Evolutionary conservation across 2,888 invertebrate species (phyloP), one percentile per base, ranked within the genome.

Genomic region (Drosophila borealis): DNA sequence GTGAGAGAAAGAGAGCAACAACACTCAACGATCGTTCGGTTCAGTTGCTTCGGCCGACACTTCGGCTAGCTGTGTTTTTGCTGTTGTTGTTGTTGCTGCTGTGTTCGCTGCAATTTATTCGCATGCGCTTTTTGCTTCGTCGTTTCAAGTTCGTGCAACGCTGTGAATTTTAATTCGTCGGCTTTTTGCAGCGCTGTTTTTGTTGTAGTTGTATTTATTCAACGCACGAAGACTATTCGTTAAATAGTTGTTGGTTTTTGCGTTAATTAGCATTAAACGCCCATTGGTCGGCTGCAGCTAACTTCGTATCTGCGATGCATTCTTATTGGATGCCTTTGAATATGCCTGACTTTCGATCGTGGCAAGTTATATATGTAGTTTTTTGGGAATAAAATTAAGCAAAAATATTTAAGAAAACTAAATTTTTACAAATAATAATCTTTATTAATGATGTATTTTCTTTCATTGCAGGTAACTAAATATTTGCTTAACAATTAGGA

Each of bases 91-190:
- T 65, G 50, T 48, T 55, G 46, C 10, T 62, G 50, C 19, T 34
- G 44, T 44, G 41, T 39, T 62, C 71, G 63, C 63, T 87, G 88
- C 85, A 87, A 63, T 82, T 63, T 54, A 51, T 76, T 87, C 77
- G 76, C 67, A 76, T 81, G 79, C 88, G 84, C 67, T 87, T 82
- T 78, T 74, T 37, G 64, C 65, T 66, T 66, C 36, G 60, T 61
- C 45, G 49, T 44, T 67, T 81, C 59, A 68, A 69, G 74, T 81
- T 82, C 76, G 86, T 81, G 86, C 49, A 53, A 10, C 39, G 81
- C 41, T 46, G 25, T 81, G 80, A 62, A 88, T 88, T 82, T 85
- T 63, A 82, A 82, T 82, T 82, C 74, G 82, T 85, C 77, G 80
- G 56, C 8, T 45, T 41, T 14, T 42, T 21, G 33, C 25, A 45